Base-by-base conservation (phyloP, 2,888 invertebrate species). In the Agriopis leucophaearia region DNA sequence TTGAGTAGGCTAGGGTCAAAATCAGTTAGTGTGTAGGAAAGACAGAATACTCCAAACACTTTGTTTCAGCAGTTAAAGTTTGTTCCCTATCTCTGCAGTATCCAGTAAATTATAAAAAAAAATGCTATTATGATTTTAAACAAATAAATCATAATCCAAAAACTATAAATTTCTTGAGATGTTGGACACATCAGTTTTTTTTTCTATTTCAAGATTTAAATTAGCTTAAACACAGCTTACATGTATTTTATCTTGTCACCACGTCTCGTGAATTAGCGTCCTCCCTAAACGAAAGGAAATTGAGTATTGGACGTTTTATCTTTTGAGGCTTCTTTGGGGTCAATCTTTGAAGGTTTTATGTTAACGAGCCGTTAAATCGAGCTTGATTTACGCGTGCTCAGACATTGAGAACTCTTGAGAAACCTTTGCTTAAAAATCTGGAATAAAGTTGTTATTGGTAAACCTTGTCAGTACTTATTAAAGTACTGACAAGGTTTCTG, bases 361-460 rank as follows among this genome's bases (percentile, higher is more conserved):
- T 56, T 66, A 66, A 66, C 66, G 61, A 66, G 55, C 61, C 15
- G 45, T 45, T 61, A 50, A 56, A 66, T 66, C 35, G 51, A 27
- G 38, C 55, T 57, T 47, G 56, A 61, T 66, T 58, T 45, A 64
- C 51, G 42, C 50, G n/a, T 50, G 42, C 27, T 44, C 36, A 35
- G 56, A 48, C 40, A 55, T 15, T 36, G 50, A 44, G 8, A 16
- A 50, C 35, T 57, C 56, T 50, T 9, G 5, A 13, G 8, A 27
- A 64, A 42, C 16, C 13, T 57, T 64, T 51, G 40, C 40, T 38
- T 40, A 15, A 54, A 40, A 7, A 54, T 15, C 40, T 54, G 10
- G 15, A 16, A 40, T 51, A 51, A n/a, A 35, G 35, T 10, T 35
- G 27, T 18, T 48, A 27, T 51, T 51, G 35, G 35, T 51, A n/a